A percentile compares a stretch with the other conserved stretches of the same genome.
phyloP scores from a whole-genome alignment of 2,888 invertebrate species.

The Philhelius pedissequus region DNA sequence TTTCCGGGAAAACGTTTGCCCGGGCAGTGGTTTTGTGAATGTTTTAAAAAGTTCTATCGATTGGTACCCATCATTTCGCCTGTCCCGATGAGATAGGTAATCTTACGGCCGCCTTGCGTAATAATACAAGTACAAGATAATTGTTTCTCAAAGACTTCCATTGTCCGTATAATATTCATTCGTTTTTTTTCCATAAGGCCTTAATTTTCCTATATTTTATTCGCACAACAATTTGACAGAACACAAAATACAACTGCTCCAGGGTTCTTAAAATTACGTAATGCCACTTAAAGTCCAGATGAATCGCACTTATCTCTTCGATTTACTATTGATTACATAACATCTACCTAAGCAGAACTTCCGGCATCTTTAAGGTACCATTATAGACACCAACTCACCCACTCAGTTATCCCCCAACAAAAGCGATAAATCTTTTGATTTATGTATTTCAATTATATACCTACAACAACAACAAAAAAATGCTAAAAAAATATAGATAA shows the following conservation, averaged over 20 bases:
- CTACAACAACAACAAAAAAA: background rate
- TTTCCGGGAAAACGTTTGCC: too few relatives aligned
- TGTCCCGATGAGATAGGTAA: too few relatives aligned
- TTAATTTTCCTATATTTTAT: too few relatives aligned
- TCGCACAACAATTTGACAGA: too few relatives aligned
- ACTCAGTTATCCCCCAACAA: slow-evolving; percentile 13
- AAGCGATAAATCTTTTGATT: slow-evolving; percentile 45
- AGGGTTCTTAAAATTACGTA: background rate
- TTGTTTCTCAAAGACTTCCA: too few relatives aligned
- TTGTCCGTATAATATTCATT: too few relatives aligned
- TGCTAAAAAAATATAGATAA: slow-evolving; percentile 12
- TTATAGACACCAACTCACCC: slow-evolving; percentile 8
- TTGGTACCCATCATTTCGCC: too few relatives aligned
- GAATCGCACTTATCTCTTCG: slow-evolving; percentile 1
- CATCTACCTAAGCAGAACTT: slow-evolving; percentile 30
- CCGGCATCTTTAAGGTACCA: slow-evolving; percentile 17
- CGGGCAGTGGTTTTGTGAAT: too few relatives aligned
- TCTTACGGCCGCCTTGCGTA: too few relatives aligned
- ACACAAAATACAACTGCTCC: background rate
- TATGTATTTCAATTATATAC: slow-evolving; percentile 24
- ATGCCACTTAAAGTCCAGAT: background rate
- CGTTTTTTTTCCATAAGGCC: too few relatives aligned
- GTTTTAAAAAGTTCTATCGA: too few relatives aligned
- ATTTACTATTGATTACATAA: slow-evolving; percentile 25
- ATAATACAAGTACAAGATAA: too few relatives aligned